Evolutionary conservation across 2,113 vertebrate species (phyloP), one percentile per base, ranked within the genome.

Genomic region (Sceloporus undulatus): DNA sequence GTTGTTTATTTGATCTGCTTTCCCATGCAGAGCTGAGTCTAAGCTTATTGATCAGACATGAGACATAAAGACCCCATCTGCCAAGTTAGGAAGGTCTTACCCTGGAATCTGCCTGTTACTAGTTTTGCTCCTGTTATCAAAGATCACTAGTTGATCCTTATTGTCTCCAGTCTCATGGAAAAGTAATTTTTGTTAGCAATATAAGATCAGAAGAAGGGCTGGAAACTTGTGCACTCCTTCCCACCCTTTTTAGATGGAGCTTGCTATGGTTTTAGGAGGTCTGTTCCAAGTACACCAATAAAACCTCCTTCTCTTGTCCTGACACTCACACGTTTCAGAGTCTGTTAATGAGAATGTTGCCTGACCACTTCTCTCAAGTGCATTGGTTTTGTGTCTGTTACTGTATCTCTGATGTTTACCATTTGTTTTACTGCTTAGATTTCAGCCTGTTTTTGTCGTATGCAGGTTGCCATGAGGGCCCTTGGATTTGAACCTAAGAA

Each of bases 401-500:
- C 7, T 77, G 38, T 66, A 0, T 29, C 3, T 8, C 18, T 38
- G 1, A 19, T 7, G 48, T 7, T 59, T 38, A 9, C 19, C 16
- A 29, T 29, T 48, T 1, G 19, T 7, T 75, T 87, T 16, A 75
- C 2, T 1, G 0, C n/a, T 52, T 38, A 29, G 29, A 89, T 88
- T 0, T 29, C 40, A 5, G 25, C 0, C 1, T 27, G 18, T 54
- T 86, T 81, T 84, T 14, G 38, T 54, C 62, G 10, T 86, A 92
- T 75, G 2, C 94, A 99, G 97, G 99, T 99, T 74, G 98, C 98
- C 40, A 98, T 99, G 98, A 96, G 98, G 93, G 98, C 98, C 0
- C 95, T 99, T 79, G 99, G 98, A 2, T 99, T 99, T 89, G 98
- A 99, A 85, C 99, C 98, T 27, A 98, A 97, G 91, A 99, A 98